phyloP scores from a whole-genome alignment of 2,888 invertebrate species.

The Tipula confusa region DNA sequence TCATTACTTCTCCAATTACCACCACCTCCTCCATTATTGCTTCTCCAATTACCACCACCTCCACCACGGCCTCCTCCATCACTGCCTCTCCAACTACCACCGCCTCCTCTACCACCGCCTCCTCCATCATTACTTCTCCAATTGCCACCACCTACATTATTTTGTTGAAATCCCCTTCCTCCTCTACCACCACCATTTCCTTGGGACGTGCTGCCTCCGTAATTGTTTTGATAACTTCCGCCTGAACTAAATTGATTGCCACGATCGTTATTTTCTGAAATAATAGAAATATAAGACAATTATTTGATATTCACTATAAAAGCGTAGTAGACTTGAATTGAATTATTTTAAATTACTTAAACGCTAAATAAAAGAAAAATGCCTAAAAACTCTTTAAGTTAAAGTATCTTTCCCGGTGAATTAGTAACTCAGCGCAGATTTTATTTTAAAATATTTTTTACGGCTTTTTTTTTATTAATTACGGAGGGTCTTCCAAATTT shows the following conservation, averaged over 20 bases:
- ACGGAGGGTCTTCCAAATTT: too few relatives aligned
- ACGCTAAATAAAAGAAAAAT: too few relatives aligned
- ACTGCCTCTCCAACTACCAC: too few relatives aligned
- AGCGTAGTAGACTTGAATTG: too few relatives aligned
- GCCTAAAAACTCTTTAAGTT: too few relatives aligned
- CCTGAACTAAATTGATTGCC: slow-evolving; percentile 31
- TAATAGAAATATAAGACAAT: background rate
- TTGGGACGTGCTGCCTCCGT: slow-evolving; percentile 27
- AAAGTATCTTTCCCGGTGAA: too few relatives aligned
- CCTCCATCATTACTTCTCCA: slow-evolving; percentile 36
- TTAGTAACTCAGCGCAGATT: too few relatives aligned
- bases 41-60: background rate
- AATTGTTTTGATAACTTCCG: slow-evolving; percentile 21
- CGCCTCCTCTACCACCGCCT: slow-evolving; percentile 4
- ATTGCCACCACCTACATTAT: slow-evolving; percentile 34
- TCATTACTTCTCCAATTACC: background rate
- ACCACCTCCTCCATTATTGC: background rate
- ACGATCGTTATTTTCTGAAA: slow-evolving; percentile 20
- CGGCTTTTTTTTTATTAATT: too few relatives aligned
- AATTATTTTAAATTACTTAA: too few relatives aligned
- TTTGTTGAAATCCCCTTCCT: slow-evolving; percentile 31
- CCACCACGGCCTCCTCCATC: too few relatives aligned
- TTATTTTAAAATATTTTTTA: too few relatives aligned
- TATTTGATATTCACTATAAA: too few relatives aligned
- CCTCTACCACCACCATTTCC: slow-evolving; percentile 31